Percentiles rank a stretch among this genome's conserved stretches.
Evolutionary conservation across 2,888 invertebrate genomes (phyloP).

Genomic region (Drosophila recens): DNA sequence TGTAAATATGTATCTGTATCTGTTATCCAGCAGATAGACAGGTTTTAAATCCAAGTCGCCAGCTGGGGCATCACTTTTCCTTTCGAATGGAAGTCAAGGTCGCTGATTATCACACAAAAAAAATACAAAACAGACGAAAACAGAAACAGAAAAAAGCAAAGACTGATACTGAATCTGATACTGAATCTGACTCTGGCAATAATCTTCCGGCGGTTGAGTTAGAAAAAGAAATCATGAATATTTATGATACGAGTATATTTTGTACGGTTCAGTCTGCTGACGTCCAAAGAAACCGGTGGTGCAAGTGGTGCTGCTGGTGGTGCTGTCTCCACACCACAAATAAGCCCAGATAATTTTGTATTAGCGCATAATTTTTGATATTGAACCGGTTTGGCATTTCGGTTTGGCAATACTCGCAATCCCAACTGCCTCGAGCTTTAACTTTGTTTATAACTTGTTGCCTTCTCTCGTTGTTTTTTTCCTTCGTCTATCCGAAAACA

Average conservation of each 20-base stretch:
- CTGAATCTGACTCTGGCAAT: constrained; percentile 2
- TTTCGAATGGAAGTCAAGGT: constrained; percentile 78
- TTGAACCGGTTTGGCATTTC: constrained; percentile 62
- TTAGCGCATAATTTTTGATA: constrained; percentile 53
- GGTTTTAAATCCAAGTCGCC: constrained; percentile 53
- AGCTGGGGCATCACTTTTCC: constrained; percentile 69
- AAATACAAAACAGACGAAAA: constrained; percentile 37
- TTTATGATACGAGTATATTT: constrained; percentile 43
- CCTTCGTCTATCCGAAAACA: constrained; percentile 5
- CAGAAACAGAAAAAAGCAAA: constrained; percentile 21
- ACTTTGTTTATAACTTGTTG: constrained; percentile 18
- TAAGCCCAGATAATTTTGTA: constrained; percentile 32
- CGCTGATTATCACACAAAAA: constrained; percentile 32
- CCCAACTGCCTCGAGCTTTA: constrained; percentile 20
- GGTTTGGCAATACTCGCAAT: constrained; percentile 43
- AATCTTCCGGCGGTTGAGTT: constrained; percentile 34
- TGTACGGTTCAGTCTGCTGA: constrained; percentile 41
- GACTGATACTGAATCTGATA: constrained; percentile 3
- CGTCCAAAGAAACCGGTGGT: constrained; percentile 57
- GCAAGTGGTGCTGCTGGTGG: constrained; percentile 5
- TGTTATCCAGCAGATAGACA: constrained; percentile 46
- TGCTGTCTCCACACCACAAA: constrained; percentile 8
- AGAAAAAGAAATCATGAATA: constrained; percentile 71
- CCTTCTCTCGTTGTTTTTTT: constrained; percentile 6
- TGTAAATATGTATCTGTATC: not conserved